Evolutionary conservation across 2,888 invertebrate genomes (phyloP).

Genomic region (Synanthedon tipuliformis): DNA sequence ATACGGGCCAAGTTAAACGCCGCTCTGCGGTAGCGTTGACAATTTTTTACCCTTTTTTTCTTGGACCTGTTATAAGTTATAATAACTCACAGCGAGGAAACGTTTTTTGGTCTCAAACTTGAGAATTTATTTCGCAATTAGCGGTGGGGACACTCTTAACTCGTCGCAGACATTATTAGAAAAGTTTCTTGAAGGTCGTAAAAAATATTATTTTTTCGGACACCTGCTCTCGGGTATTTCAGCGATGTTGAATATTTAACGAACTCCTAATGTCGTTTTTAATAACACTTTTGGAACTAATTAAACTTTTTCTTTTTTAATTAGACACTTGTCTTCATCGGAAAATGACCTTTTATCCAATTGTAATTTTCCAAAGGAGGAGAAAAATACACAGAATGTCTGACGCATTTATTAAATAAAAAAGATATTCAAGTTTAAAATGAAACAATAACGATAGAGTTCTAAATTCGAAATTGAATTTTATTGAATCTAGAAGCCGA

Average conservation of each 20-base stretch:
- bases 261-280: background rate
- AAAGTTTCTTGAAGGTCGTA: conserved; percentile 62
- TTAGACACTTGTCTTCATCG: background rate
- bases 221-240: conserved; percentile 34
- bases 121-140: conserved; percentile 69
- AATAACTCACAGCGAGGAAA: conserved; percentile 44
- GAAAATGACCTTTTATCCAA: no score
- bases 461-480: no score
- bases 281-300: background rate
- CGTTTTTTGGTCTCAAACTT: conserved; percentile 58
- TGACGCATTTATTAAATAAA: no score
- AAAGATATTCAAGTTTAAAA: no score
- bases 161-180: conserved; percentile 58
- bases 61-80: conserved; percentile 50
- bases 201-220: conserved; percentile 45
- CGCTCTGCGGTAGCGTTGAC: background rate
- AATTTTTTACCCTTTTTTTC: conserved; percentile 35
- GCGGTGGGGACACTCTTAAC: conserved; percentile 48
- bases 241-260: background rate
- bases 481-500: no score
- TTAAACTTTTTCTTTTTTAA: background rate
- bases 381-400: no score
- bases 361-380: no score
- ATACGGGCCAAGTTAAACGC: background rate
- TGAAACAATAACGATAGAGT: no score